Evolutionary conservation across 1,140 invertebrate species (phyloP).

Genomic region (Drosophila baimaii): DNA sequence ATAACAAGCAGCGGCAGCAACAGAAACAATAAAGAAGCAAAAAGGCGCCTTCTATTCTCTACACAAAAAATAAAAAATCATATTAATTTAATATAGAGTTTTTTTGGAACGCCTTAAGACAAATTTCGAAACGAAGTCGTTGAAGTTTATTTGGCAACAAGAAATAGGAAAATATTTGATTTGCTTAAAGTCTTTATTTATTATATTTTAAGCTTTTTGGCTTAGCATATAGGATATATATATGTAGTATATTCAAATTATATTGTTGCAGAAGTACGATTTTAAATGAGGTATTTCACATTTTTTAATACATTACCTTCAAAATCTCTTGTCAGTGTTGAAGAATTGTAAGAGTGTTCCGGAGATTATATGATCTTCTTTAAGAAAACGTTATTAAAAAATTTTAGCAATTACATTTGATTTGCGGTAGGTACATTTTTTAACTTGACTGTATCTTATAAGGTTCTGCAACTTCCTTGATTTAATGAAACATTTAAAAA

Average conservation of each 20-base stretch:
- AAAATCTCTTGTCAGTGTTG: background rate
- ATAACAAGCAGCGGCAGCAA: constrained; percentile 33
- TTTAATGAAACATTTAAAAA: background rate
- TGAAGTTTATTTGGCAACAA: background rate
- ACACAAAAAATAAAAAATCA: background rate
- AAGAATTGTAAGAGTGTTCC: background rate
- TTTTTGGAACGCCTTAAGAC: no score
- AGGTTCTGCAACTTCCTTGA: background rate
- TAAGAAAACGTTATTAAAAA: no score
- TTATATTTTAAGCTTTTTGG: no score
- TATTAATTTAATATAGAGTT: background rate
- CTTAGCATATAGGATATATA: no score
- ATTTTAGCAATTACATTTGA: background rate
- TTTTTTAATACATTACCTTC: background rate
- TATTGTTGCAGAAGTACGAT: background rate
- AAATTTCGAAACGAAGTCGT: background rate
- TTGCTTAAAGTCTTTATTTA: background rate
- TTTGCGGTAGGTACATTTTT: background rate
- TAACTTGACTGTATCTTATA: background rate
- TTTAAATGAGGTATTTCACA: background rate
- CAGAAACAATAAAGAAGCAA: no score
- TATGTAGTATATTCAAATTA: background rate
- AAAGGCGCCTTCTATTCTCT: constrained; percentile 23
- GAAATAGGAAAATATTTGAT: background rate
- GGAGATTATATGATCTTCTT: background rate